Conservation (phyloP, 1,140 invertebrate species). For the Drosophila lacteicornis region DNA sequence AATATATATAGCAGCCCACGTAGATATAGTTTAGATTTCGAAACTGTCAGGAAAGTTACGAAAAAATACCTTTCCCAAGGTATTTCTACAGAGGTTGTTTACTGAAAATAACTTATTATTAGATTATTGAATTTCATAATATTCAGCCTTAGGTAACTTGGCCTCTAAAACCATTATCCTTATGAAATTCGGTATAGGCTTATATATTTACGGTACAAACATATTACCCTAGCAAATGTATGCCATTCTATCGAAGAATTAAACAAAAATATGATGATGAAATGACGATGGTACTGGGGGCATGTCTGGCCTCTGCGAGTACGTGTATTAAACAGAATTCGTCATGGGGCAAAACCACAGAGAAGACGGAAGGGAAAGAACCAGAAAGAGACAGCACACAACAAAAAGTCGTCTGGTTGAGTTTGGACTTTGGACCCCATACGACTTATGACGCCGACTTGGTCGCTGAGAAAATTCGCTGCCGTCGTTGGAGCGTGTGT, state of each 20-base stretch:
- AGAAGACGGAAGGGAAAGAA: conserved; percentile 36
- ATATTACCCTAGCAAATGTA: not conserved
- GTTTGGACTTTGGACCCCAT: conserved; percentile 68
- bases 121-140: too few relatives aligned
- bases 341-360: conserved; percentile 50
- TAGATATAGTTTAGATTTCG: not conserved
- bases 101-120: too few relatives aligned
- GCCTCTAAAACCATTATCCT: not conserved
- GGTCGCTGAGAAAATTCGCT: conserved; percentile 49
- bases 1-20: too few relatives aligned
- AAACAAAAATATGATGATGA: not conserved
- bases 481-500: conserved; percentile 33
- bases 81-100: not conserved
- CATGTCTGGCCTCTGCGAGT: conserved; percentile 9
- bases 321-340: conserved; percentile 43
- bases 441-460: conserved; percentile 49
- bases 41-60: not conserved
- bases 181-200: not conserved
- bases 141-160: too few relatives aligned
- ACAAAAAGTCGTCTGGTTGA: conserved; percentile 45
- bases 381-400: conserved; percentile 3
- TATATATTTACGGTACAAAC: not conserved
- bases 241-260: not conserved
- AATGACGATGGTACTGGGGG: not conserved
- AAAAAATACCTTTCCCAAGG: not conserved